Percentiles rank a stretch among this genome's conserved stretches.
phyloP scores from a whole-genome alignment of 2,797 vertebrate genomes.

The Lophotriccus pileatus region DNA sequence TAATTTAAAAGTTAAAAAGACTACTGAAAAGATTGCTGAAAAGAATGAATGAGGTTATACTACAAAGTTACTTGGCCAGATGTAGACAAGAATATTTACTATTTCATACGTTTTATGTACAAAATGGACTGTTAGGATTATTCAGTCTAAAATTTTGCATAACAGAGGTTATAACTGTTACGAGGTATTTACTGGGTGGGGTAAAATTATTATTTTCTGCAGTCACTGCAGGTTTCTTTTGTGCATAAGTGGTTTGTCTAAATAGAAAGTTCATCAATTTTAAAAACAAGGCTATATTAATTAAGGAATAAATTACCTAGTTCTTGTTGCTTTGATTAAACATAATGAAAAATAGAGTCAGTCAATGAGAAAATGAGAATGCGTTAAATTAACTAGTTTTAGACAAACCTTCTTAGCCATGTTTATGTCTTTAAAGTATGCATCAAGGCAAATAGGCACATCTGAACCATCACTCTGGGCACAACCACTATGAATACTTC shows the following conservation, averaged over 20 bases:
- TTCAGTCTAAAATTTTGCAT: neutral
- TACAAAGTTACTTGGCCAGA: neutral
- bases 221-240: neutral
- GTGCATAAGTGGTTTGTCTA: neutral
- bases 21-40: neutral
- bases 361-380: neutral
- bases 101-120: neutral
- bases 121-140: neutral
- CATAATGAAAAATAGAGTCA: neutral
- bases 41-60: neutral
- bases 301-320: conserved; percentile 40
- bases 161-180: neutral
- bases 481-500: neutral
- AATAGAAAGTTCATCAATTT: conserved; percentile 26
- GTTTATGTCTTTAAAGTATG: neutral
- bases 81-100: neutral
- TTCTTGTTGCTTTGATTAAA: conserved; percentile 26
- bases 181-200: neutral
- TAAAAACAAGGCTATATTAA: conserved; percentile 26
- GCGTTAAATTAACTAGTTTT: neutral
- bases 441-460: neutral
- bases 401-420: neutral
- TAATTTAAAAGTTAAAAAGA: neutral
- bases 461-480: neutral
- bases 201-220: neutral